Base-by-base conservation (phyloP, 2,797 vertebrate species). In the Sebastes cheni region DNA sequence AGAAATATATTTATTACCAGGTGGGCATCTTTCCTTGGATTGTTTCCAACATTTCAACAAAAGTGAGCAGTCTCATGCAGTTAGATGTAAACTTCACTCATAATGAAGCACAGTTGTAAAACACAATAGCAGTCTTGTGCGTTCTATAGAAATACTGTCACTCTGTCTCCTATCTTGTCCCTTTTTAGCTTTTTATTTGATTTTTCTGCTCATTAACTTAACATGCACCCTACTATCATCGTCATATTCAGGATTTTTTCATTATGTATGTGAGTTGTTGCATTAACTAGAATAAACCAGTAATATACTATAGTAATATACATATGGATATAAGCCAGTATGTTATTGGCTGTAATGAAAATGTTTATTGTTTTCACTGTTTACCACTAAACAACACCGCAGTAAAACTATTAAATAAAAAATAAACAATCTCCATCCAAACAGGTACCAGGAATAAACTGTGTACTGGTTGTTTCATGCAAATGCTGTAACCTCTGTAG, bases 1-100 rank as follows among this genome's bases (percentile, higher is more conserved):
- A 0, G 0, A 46, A 46, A 18, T 42, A 0, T 42, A 42, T 16
- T 42, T 42, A 14, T 25, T 25, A 42, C 10, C 22, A 2, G 18
- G 27, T 62, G 18, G 1, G 6, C 23, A 8, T 32, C 22, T 62
- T 77, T 52, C 2, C 16, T 23, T 23, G 20, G 5, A 14, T 2
- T 29, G 23, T 67, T 59, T 52, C 20, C 46, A 52, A 42, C 14
- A 42, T 42, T 42, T 42, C 39, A 42, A 1, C 39, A 42, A 42
- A 39, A 14, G 36, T 1, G 36, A 39, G 36, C 36, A 39, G 36
- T 39, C 12, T 39, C 36, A 42, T 42, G 16, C 13, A 16, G 39
- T 67, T 67, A n/a, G 65, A 67, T 34, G 22, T 22, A 20, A 65
- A 36, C 29, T n/a, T 67, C 23, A 0, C 2, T 60, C 29, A 29